Base-by-base conservation (phyloP, 2,888 invertebrate species). In the Rhingia rostrata region DNA sequence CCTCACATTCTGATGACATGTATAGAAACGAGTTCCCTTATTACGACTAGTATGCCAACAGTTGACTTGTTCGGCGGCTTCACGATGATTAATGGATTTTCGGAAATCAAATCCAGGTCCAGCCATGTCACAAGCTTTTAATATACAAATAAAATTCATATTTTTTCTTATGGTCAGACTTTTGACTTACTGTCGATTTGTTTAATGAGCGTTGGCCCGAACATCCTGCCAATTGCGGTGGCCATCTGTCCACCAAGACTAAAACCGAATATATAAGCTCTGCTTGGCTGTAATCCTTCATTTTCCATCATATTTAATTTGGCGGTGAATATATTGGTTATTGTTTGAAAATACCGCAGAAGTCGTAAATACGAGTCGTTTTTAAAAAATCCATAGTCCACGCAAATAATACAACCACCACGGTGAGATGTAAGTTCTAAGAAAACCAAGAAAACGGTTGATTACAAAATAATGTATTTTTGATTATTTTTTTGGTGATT, bases 211-310 rank as follows among this genome's bases (percentile, higher is more conserved):
- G 74, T 66, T 0, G 88, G 86, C 4, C 88, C 88, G 35, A 91
- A 77, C 0, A 84, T 75, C 4, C 88, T 88, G 0, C 91, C 91
- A 3, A 91, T 88, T 14, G 89, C 88, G 0, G 89, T 88, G 0
- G 90, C 91, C 33, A 91, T 56, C 83, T 90, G 91, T 0, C 90
- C 91, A 10, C 91, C 91, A 75, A 89, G 90, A 69, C 91, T 91
- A 53, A 91, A 91, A n/a, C 91, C 91, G 87, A 91, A 91, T 86
- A 91, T 88, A 61, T 88, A 91, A 0, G 88, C 88, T 6, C 87
- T 87, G 4, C 79, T 86, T 3, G 89, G 88, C 64, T 89, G 86
- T 3, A 91, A 87, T 3, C 91, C 91, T 56, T 88, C 86, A n/a
- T 74, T 66, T n/a, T 89, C 82, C 4, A 91, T 69, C 0, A 87